Evolutionary conservation across 2,888 invertebrate genomes (phyloP).

Genomic region (Tachina grossa): DNA sequence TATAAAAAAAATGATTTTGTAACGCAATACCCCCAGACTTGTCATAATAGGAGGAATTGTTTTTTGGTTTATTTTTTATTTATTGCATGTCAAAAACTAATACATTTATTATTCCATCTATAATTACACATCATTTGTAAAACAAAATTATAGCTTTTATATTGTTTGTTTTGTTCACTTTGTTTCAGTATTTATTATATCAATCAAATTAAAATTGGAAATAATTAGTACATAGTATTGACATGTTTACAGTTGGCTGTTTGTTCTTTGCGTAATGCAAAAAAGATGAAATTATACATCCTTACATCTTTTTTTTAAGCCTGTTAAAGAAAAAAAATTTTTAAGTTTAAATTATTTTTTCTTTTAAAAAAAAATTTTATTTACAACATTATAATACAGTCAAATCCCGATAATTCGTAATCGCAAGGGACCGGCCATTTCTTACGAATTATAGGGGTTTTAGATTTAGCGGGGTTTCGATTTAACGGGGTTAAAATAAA

Average conservation of each 20-base stretch:
- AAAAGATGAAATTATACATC: neutral
- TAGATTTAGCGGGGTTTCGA: too few relatives aligned
- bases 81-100: slow-evolving; percentile 28
- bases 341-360: too few relatives aligned
- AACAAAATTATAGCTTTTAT: slow-evolving; percentile 34
- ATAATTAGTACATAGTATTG: slow-evolving; percentile 41
- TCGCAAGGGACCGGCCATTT: too few relatives aligned
- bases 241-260: neutral
- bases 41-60: neutral
- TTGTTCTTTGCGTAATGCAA: neutral
- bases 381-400: too few relatives aligned
- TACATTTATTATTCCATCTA: slow-evolving; percentile 16
- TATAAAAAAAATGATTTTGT: neutral
- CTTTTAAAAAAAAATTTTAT: too few relatives aligned
- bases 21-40: neutral
- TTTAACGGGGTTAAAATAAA: too few relatives aligned
- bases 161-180: slow-evolving; percentile 16
- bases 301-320: too few relatives aligned
- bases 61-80: neutral
- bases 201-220: slow-evolving; percentile 22
- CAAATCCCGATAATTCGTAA: too few relatives aligned
- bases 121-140: slow-evolving; percentile 53
- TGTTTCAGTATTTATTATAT: slow-evolving; percentile 27
- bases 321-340: too few relatives aligned
- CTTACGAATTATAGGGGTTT: too few relatives aligned